phyloP scores from a whole-genome alignment of 2,113 vertebrate genomes.

The Indicator indicator region DNA sequence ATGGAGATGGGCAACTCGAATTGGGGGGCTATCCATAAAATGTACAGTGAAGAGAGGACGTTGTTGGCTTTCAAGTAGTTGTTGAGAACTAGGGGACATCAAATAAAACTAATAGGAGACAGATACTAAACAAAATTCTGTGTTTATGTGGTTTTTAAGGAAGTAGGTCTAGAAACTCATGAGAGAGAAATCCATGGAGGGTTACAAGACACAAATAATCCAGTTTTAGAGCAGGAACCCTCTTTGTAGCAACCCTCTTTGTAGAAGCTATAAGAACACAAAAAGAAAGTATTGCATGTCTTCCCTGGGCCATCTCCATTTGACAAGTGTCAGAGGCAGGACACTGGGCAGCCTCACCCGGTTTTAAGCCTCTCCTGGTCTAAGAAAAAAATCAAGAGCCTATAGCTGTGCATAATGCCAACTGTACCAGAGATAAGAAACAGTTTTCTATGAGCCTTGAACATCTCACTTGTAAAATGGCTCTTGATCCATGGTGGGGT shows the following conservation, averaged over 20 bases:
- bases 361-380: neutral
- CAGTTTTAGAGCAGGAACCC: neutral
- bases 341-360: neutral
- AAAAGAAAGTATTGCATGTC: rapidly evolving
- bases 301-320: neutral
- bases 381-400: neutral
- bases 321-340: neutral
- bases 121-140: neutral
- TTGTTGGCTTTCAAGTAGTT: neutral
- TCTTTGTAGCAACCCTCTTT: neutral
- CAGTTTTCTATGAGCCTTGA: neutral
- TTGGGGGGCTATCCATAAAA: neutral
- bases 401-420: neutral
- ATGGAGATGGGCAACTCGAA: rapidly evolving
- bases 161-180: neutral
- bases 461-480: neutral
- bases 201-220: neutral
- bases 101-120: neutral
- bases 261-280: neutral
- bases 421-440: neutral
- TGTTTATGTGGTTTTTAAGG: neutral
- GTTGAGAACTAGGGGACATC: neutral
- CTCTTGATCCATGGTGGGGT: neutral
- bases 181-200: neutral
- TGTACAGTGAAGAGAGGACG: neutral